A percentile compares a stretch with the other conserved stretches of the same genome.
Conservation (phyloP, 2,797 vertebrate genomes). For the Echeneis naucrates region DNA sequence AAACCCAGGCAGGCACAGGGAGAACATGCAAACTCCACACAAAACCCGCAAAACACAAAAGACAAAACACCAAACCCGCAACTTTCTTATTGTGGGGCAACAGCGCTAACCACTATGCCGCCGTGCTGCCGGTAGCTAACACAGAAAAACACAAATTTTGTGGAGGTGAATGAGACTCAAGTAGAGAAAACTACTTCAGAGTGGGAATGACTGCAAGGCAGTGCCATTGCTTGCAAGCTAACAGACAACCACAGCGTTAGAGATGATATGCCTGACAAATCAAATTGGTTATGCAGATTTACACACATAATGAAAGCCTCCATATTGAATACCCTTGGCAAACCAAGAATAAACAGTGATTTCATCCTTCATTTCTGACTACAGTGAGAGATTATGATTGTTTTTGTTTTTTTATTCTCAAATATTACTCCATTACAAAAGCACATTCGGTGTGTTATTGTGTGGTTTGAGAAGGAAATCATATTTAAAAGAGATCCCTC, state of each 20-base stretch:
- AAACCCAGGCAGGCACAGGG: too few relatives aligned
- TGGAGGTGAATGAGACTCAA: conserved; percentile 58
- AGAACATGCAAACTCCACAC: too few relatives aligned
- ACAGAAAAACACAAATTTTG: conserved; percentile 66
- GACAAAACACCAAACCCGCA: too few relatives aligned
- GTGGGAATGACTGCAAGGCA: conserved; percentile 47
- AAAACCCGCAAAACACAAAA: too few relatives aligned
- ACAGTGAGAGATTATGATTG: background rate
- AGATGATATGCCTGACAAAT: conserved; percentile 67
- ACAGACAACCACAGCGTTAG: conserved; percentile 66
- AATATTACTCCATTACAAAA: background rate
- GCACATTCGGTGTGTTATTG: background rate
- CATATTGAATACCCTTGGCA: conserved; percentile 34
- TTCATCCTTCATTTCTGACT: background rate
- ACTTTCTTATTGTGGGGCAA: too few relatives aligned
- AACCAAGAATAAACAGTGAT: conserved; percentile 37
- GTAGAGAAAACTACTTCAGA: conserved; percentile 52
- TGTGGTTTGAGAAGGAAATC: background rate
- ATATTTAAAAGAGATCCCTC: background rate
- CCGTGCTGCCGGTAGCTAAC: conserved; percentile 54
- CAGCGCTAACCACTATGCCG: too few relatives aligned
- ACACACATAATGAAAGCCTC: conserved; percentile 51
- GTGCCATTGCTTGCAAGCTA: conserved; percentile 44
- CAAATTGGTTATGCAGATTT: conserved; percentile 67
- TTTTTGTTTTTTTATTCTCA: too few relatives aligned